These are phyloP conservation scores for Lutjanus erythropterus DNA, from an alignment of 2,113 vertebrate genomes.

Conservation along the genomic window DNA sequence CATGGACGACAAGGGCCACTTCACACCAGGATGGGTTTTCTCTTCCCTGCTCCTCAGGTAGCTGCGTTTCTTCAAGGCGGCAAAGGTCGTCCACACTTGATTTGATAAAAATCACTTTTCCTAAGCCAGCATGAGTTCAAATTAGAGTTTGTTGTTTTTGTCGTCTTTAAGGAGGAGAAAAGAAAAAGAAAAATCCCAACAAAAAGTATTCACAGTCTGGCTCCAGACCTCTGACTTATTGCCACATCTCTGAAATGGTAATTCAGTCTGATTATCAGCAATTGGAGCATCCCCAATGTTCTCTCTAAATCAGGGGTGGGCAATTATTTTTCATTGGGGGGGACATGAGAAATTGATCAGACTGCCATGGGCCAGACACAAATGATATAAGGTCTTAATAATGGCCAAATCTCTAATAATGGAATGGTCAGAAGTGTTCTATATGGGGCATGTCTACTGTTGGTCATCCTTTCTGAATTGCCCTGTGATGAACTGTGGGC, in stretches of 20 bases:
- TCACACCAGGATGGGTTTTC: slow-evolving; percentile 57
- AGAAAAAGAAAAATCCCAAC: neutral
- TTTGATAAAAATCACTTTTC: slow-evolving; percentile 28
- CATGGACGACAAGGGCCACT: slow-evolving; percentile 61
- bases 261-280: slow-evolving; percentile 29
- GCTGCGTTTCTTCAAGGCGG: slow-evolving; percentile 49
- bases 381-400: no score
- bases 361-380: no score
- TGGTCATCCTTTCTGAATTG: no score
- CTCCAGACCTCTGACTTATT: slow-evolving; percentile 9
- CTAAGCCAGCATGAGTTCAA: slow-evolving; percentile 39
- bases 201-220: slow-evolving; percentile 4
- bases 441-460: no score
- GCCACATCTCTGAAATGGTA: slow-evolving; percentile 7
- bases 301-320: no score
- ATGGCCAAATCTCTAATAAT: no score
- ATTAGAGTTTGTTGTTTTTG: slow-evolving; percentile 39
- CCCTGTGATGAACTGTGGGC: no score
- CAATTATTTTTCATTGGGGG: no score
- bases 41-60: slow-evolving; percentile 27
- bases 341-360: no score
- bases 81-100: slow-evolving; percentile 59
- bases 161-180: neutral
- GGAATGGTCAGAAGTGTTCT: no score
- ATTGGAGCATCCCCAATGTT: slow-evolving; percentile 23